A percentile compares a stretch with the other conserved stretches of the same genome.
Conservation (phyloP, 2,113 vertebrate species). For the Hemibagrus wyckioides region DNA sequence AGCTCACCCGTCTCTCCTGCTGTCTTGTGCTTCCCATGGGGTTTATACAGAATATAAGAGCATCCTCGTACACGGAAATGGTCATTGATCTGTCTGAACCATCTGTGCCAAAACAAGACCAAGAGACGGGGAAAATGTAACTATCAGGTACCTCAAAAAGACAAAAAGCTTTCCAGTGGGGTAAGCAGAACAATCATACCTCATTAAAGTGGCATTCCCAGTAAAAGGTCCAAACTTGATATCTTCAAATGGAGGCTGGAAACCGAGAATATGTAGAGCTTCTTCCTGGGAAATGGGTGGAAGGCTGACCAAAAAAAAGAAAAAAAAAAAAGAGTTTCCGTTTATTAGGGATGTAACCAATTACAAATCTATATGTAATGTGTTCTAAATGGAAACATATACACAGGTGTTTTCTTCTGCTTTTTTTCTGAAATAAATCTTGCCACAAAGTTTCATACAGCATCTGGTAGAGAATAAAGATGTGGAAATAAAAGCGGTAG, state of each 20-base stretch:
- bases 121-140: conserved; percentile 44
- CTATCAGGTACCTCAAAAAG: neutral
- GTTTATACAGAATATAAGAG: conserved; percentile 96
- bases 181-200: conserved; percentile 70
- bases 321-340: neutral
- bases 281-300: conserved; percentile 97
- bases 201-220: conserved; percentile 97
- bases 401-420: neutral
- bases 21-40: conserved; percentile 97
- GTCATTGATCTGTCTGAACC: conserved; percentile 99
- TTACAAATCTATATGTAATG: neutral
- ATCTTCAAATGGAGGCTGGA: conserved; percentile 96
- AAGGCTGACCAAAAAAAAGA: conserved; percentile 74
- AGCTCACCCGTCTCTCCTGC: conserved; percentile 92
- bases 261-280: conserved; percentile 93
- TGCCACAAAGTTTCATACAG: neutral
- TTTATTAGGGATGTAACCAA: neutral
- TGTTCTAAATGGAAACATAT: neutral
- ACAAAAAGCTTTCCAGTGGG: neutral
- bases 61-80: conserved; percentile 93
- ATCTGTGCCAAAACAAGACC: conserved; percentile 75
- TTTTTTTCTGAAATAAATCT: neutral
- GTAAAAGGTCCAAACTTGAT: conserved; percentile 98
- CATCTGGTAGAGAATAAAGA: neutral
- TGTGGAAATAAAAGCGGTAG: neutral